Evolutionary conservation across 2,888 invertebrate genomes (phyloP).

Genomic region (Callinectes sapidus): DNA sequence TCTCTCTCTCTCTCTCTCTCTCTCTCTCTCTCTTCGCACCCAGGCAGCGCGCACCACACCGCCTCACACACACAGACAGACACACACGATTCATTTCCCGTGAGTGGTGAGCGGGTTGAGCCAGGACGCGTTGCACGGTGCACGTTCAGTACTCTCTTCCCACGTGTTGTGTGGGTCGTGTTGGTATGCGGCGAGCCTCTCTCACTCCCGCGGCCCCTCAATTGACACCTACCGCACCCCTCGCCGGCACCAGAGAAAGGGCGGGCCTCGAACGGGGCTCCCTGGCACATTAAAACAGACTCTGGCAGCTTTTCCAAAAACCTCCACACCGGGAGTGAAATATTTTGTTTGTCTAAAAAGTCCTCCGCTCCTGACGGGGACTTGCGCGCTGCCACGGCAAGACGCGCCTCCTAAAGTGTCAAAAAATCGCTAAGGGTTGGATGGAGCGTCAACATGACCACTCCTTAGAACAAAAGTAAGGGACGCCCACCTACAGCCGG

Average conservation of each 20-base stretch:
- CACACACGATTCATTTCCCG: not conserved
- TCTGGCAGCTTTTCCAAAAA: constrained; percentile 3
- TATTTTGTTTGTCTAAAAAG: not conserved
- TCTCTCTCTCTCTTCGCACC: not conserved
- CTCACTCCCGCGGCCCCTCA: not conserved
- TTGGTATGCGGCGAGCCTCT: not conserved
- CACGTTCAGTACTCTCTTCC: not conserved
- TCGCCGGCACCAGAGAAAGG: constrained; percentile 11
- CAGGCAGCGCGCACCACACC: not conserved
- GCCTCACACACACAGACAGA: not conserved
- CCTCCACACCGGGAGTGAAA: not conserved
- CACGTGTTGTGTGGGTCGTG: not conserved
- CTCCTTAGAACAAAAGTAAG: not conserved
- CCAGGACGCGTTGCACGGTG: not conserved
- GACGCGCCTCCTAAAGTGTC: constrained; percentile 28
- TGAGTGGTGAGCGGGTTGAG: not conserved
- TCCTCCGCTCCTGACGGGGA: not conserved
- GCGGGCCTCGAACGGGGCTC: constrained; percentile 36
- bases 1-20: constrained; percentile 29
- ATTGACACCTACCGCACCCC: constrained; percentile 5
- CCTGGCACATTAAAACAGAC: not conserved
- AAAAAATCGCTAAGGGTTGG: constrained; percentile 28
- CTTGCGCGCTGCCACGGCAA: not conserved
- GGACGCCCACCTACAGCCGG: not conserved
- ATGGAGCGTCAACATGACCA: not conserved